Evolutionary conservation across 1,140 invertebrate genomes (phyloP).

Genomic region (Samia ricini): DNA sequence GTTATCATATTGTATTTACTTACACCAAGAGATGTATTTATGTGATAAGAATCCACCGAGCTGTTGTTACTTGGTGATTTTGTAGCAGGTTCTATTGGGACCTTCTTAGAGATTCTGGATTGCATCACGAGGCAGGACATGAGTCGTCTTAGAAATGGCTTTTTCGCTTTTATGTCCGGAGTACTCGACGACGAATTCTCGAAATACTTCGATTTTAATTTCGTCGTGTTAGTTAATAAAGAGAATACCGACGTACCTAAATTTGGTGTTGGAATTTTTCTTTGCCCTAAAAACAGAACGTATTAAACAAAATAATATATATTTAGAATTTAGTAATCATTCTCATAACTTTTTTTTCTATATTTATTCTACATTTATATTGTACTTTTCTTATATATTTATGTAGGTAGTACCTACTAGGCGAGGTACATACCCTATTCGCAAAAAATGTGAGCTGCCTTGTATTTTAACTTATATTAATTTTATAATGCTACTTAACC

Average conservation of each 20-base stretch:
- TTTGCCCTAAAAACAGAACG: slow-evolving; percentile 34
- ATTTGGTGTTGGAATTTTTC: slow-evolving; percentile 51
- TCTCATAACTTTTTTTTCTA: no score
- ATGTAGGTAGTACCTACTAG: no score
- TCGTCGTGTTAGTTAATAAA: slow-evolving; percentile 27
- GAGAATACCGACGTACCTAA: slow-evolving; percentile 53
- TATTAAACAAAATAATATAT: no score
- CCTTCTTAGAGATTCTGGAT: slow-evolving; percentile 32
- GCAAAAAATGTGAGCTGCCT: no score
- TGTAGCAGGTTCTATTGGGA: slow-evolving; percentile 12
- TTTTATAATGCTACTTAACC: no score
- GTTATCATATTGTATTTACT: slow-evolving; percentile 25
- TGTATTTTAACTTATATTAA: no score
- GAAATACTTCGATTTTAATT: slow-evolving; percentile 14
- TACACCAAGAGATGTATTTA: slow-evolving; percentile 59
- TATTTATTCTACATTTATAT: no score
- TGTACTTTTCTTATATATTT: no score
- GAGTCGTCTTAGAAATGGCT: slow-evolving; percentile 47
- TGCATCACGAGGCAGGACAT: slow-evolving; percentile 58
- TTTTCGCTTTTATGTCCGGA: slow-evolving; percentile 36
- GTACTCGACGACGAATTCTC: slow-evolving; percentile 18
- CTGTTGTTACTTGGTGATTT: slow-evolving; percentile 29
- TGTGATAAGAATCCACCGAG: slow-evolving; percentile 56
- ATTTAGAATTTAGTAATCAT: no score
- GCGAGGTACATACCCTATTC: no score